Conservation (phyloP, 2,888 invertebrate species). For the Machimus rusticus region DNA sequence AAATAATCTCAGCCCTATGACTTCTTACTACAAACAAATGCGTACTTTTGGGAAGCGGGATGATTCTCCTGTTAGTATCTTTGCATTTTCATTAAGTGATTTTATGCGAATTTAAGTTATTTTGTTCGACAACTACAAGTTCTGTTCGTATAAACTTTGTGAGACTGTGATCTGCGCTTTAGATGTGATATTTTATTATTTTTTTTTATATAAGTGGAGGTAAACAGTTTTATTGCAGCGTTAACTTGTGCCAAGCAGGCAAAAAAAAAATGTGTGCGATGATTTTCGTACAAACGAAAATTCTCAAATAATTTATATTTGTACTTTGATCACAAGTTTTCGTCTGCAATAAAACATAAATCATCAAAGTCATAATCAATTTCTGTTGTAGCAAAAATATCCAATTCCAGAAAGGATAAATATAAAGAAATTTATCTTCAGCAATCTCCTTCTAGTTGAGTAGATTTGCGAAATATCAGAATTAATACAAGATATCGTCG, state of each 20-base stretch:
- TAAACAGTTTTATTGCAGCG: neutral
- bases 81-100: neutral
- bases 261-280: neutral
- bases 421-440: too few species aligned
- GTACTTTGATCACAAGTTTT: neutral
- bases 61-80: constrained; percentile 59
- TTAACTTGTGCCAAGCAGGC: neutral
- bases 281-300: neutral
- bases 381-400: neutral
- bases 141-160: neutral
- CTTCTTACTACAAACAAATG: constrained; percentile 62
- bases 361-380: neutral
- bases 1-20: constrained; percentile 61
- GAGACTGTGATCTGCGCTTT: neutral
- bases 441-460: too few species aligned
- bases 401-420: too few species aligned
- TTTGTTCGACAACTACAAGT: neutral
- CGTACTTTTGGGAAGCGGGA: constrained; percentile 57
- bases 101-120: neutral
- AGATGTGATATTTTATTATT: neutral
- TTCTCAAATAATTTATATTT: neutral
- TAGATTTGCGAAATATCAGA: too few species aligned
- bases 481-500: too few species aligned
- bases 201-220: neutral
- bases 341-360: neutral